Base-by-base conservation (phyloP, 2,888 invertebrate genomes). In the Hecatera dysodea region DNA sequence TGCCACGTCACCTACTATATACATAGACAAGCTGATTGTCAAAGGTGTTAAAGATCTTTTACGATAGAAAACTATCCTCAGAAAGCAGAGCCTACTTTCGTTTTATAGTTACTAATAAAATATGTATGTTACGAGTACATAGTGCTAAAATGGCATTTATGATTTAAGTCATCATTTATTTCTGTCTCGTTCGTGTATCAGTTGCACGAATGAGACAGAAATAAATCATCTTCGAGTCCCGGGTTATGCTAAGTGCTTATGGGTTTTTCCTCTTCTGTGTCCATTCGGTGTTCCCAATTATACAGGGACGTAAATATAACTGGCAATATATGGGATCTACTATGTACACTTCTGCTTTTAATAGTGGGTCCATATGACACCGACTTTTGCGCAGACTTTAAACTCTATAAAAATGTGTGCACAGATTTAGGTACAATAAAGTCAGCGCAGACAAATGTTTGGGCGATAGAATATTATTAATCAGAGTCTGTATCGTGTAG, bases 51-150 rank as follows among this genome's bases (percentile, higher is more conserved):
- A 72, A 60, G 11, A 33, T 60, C 6, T 52, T 72, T 50, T 44
- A 39, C 29, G 46, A 46, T n/a, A 48, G 5, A 39, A 65, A 72
- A 44, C 52, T 33, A 15, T 8, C 11, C 22, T 33, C n/a, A 12
- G 6, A 39, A 7, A 70, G 60, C 19, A 22, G n/a, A n/a, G n/a
- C n/a, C 17, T 39, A 12, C 44, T 9, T n/a, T 12, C 9, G 5
- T 74, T 65, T 65, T 33, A 42, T 19, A 44, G 50, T 71, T 62
- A 27, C 27, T 53, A 36, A 53, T 71, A 36, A 44, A 52, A 22
- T 53, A 19, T 36, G 5, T 52, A 22, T 22, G 19, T 72, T 27
- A 70, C n/a, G n/a, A 50, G 19, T 29, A 69, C 55, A 55, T 70
- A 27, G 9, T 17, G 24, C 22, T 71, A 48, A 50, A 42, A 12